Evolutionary conservation across 2,797 vertebrate genomes (phyloP).

Genomic region (Channa striata): DNA sequence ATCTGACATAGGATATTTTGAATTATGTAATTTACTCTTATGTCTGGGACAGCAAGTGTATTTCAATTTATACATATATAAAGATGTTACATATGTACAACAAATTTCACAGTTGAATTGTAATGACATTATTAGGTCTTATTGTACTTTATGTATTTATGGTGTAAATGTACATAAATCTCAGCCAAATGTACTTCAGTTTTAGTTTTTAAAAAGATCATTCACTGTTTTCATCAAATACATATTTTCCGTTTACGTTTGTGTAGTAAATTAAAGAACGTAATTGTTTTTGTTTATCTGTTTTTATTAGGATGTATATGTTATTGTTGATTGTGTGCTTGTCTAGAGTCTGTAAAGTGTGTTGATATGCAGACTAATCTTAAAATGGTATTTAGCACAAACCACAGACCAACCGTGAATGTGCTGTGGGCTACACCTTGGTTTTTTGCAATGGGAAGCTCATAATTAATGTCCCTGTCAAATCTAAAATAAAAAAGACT

Average conservation of each 20-base stretch:
- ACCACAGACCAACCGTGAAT: background rate
- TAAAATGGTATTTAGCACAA: background rate
- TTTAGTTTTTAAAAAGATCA: constrained; percentile 25
- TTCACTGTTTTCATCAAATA: constrained; percentile 18
- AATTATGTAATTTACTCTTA: constrained; percentile 14
- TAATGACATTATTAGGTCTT: constrained; percentile 41
- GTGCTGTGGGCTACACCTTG: background rate
- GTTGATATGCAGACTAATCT: background rate
- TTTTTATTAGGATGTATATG: background rate
- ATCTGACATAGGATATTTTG: constrained; percentile 12
- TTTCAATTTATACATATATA: constrained; percentile 18
- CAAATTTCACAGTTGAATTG: constrained; percentile 44
- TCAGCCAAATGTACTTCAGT: constrained; percentile 52
- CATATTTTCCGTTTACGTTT: constrained; percentile 29
- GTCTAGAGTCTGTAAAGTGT: too few species aligned
- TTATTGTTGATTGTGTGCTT: too few species aligned
- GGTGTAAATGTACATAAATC: constrained; percentile 54
- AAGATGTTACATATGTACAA: constrained; percentile 16
- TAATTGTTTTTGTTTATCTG: background rate
- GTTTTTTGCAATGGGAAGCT: background rate
- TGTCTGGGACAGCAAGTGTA: constrained; percentile 2
- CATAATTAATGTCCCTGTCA: background rate
- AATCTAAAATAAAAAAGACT: constrained; percentile 2
- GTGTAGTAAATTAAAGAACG: constrained; percentile 54
- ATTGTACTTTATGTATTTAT: constrained; percentile 62